Evolutionary conservation across 2,797 vertebrate genomes (phyloP), one percentile per base, ranked within the genome.

Genomic region (Darevskia nairensis): DNA sequence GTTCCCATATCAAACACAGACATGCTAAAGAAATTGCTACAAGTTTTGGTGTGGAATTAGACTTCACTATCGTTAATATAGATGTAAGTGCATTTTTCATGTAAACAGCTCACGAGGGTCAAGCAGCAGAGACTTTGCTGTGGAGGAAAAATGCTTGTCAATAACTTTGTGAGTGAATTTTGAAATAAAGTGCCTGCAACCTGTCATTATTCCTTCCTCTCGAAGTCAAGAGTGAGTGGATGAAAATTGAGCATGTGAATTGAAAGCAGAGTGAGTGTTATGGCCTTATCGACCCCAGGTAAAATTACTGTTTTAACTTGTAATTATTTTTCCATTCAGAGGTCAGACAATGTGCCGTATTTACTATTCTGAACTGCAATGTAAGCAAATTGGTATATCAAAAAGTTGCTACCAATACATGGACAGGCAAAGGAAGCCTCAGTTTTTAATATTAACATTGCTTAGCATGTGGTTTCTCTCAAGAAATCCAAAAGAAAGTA

Each of bases 211-310:
- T 97, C 97, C 97, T 98, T 98, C 98, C 97, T 98, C 97, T 97
- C 96, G 89, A 97, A 98, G 97, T 97, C 95, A 96, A 97, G 96
- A 98, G 97, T 96, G 95, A 99, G 97, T 98, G 98, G 97, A 97
- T 97, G 98, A 98, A 98, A 99, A 99, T 98, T 97, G 98, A 99
- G 98, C 97, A 96, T 97, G 97, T 97, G 97, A 98, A 98, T 98
- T 98, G 98, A 97, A 98, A 96, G 97, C 96, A 95, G 97, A 97
- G 97, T 95, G 96, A 97, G 97, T 98, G 98, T 97, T 97, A 98
- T 96, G 97, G 97, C 97, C 97, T 98, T 97, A 98, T 98, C 96
- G 97, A 98, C 98, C 98, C 94, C 87, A 94, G 96, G 96, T 97
- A 97, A 98, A 98, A 98, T 96, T 96, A 96, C 96, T 96, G 95